phyloP scores from a whole-genome alignment of 2,888 invertebrate species.

The Rhamphomyia laevipes region DNA sequence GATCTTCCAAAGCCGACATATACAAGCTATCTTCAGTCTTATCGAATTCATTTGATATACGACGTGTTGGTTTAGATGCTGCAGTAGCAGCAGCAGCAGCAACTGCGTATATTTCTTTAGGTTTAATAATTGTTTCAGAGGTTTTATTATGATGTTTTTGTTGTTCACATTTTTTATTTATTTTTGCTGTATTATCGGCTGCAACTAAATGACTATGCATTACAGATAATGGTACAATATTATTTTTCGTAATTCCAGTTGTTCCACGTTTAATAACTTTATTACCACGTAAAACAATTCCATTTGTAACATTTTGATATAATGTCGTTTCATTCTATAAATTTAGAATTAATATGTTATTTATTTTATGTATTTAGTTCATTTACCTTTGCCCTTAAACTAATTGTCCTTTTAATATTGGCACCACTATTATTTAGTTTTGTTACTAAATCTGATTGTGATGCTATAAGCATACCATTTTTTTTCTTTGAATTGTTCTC shows the following conservation, averaged over 20 bases:
- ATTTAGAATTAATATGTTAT: too few relatives aligned
- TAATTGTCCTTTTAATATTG: background rate
- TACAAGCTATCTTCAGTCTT: slow-evolving; percentile 66
- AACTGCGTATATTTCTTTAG: slow-evolving; percentile 25
- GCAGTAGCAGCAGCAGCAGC: slow-evolving; percentile 35
- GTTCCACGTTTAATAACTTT: slow-evolving; percentile 33
- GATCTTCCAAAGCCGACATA: slow-evolving; percentile 63
- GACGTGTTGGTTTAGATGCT: slow-evolving; percentile 34
- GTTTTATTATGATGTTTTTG: background rate
- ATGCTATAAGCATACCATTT: too few relatives aligned
- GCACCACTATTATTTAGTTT: background rate
- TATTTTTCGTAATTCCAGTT: slow-evolving; percentile 6
- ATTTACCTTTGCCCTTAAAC: too few relatives aligned
- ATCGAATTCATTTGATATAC: slow-evolving; percentile 56
- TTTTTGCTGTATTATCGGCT: background rate
- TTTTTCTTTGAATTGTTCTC: slow-evolving; percentile 22
- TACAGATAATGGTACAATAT: slow-evolving; percentile 20
- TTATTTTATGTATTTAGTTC: too few relatives aligned
- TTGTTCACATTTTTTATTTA: slow-evolving; percentile 29
- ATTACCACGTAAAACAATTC: slow-evolving; percentile 15
- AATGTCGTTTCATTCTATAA: background rate
- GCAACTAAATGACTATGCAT: slow-evolving; percentile 2
- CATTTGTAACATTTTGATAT: background rate
- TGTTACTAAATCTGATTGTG: too few relatives aligned
- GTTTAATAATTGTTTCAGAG: slow-evolving; percentile 27